These are phyloP conservation scores for Platypus cylindrus DNA, from an alignment of 2,888 invertebrate genomes.

Conservation along the genomic window DNA sequence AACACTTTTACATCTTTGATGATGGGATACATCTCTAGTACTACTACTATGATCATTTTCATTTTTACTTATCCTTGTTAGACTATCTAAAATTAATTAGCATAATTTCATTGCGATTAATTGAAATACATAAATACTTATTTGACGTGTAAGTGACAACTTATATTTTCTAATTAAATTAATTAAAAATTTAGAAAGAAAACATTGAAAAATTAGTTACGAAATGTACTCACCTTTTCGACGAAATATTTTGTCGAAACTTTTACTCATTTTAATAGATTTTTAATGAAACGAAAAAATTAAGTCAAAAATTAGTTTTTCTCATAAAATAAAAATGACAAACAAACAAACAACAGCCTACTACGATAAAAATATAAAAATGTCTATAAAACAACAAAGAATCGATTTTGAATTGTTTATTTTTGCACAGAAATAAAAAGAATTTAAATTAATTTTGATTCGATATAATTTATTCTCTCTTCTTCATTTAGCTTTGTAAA, in stretches of 20 bases:
- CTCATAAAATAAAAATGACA: conserved; percentile 19
- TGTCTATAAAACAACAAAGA: neutral
- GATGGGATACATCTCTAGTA: conserved; percentile 35
- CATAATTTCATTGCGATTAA: too few relatives aligned
- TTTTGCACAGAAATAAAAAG: conserved; percentile 1
- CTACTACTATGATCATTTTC: too few relatives aligned
- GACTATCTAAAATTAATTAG: conserved; percentile 30
- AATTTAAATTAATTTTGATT: conserved; percentile 8
- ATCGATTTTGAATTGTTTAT: conserved; percentile 1
- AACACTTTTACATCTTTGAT: conserved; percentile 48
- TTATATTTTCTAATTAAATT: too few relatives aligned
- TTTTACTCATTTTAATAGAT: conserved; percentile 26
- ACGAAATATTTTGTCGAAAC: conserved; percentile 30
- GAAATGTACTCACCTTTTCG: conserved; percentile 30
- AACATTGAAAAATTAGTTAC: neutral
- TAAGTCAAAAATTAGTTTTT: conserved; percentile 20
- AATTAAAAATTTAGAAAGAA: conserved; percentile 2
- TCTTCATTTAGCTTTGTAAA: conserved; percentile 16
- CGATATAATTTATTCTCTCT: conserved; percentile 19
- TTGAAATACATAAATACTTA: too few relatives aligned
- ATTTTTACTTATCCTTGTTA: conserved; percentile 29
- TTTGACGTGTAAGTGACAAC: too few relatives aligned
- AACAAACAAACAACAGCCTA: conserved; percentile 15
- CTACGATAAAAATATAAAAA: conserved; percentile 5
- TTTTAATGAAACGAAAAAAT: conserved; percentile 21